Percentiles rank a stretch among this genome's conserved stretches.
Conservation (phyloP, 2,797 vertebrate species). For the Falco berigora region DNA sequence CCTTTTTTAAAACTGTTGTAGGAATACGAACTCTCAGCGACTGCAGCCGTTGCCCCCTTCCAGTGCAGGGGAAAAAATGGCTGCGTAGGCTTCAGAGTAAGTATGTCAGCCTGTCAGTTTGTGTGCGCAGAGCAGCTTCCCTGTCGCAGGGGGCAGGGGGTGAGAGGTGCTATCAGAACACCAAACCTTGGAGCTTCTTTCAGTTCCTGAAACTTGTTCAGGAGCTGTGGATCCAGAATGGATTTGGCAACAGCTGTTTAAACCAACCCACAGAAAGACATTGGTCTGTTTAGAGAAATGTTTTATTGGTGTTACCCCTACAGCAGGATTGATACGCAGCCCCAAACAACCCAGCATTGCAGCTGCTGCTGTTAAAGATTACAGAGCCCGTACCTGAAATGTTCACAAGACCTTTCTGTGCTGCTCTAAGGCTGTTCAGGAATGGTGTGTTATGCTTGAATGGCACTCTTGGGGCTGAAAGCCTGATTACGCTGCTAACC, state of each 20-base stretch:
- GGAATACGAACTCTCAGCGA: not conserved
- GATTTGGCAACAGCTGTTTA: not conserved
- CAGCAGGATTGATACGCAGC: not conserved
- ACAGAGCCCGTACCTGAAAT: not conserved
- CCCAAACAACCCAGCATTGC: not conserved
- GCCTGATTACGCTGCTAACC: not conserved
- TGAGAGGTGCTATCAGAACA: not conserved
- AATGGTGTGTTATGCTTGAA: fast-evolving
- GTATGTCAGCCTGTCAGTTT: not conserved
- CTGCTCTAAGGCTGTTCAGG: not conserved
- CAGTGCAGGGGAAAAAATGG: not conserved
- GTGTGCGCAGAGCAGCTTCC: not conserved
- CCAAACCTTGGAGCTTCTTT: not conserved
- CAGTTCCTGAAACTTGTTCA: not conserved
- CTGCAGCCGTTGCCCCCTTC: not conserved
- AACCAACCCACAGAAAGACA: not conserved
- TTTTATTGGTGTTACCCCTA: conserved; percentile 37
- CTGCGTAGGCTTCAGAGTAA: not conserved
- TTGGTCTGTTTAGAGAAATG: not conserved
- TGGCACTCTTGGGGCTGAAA: not conserved
- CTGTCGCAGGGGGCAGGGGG: not conserved
- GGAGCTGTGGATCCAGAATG: not conserved
- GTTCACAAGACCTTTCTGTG: not conserved
- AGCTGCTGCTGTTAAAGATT: not conserved
- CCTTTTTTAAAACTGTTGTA: not conserved